Percentiles rank a stretch among this genome's conserved stretches.
Conservation (phyloP, 2,888 invertebrate genomes). For the Diogma glabrata region DNA sequence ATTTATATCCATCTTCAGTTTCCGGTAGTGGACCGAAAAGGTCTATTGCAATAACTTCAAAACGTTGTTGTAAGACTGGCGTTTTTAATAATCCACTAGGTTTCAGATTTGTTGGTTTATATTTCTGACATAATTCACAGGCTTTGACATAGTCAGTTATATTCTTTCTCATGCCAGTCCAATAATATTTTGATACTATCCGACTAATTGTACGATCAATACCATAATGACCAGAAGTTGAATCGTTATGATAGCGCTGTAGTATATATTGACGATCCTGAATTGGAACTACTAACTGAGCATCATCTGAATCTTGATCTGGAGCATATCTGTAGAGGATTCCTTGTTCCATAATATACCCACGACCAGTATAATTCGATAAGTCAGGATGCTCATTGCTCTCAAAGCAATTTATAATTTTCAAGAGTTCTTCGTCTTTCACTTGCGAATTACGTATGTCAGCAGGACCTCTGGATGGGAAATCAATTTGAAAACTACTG, state of each 20-base stretch:
- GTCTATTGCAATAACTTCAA: constrained; percentile 26
- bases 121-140: constrained; percentile 25
- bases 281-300: constrained; percentile 16
- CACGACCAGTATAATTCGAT: constrained; percentile 19
- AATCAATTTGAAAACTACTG: too few relatives aligned
- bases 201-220: constrained; percentile 17
- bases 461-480: too few relatives aligned
- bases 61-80: constrained; percentile 21
- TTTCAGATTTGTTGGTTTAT: constrained; percentile 25
- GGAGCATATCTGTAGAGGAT: constrained; percentile 19
- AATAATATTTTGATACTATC: constrained; percentile 21
- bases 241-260: constrained; percentile 16
- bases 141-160: constrained; percentile 21
- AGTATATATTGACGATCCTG: constrained; percentile 15
- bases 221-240: constrained; percentile 24
- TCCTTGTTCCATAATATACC: constrained; percentile 20
- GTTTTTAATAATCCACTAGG: constrained; percentile 27
- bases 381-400: constrained; percentile 10
- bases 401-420: constrained; percentile 19
- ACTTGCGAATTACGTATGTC: too few relatives aligned
- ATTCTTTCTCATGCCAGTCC: constrained; percentile 23
- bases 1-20: constrained; percentile 17
- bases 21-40: constrained; percentile 23
- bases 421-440: constrained; percentile 18
- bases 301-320: constrained; percentile 8